Conservation (phyloP, 2,888 invertebrate species). For the Priocnemis perturbator region DNA sequence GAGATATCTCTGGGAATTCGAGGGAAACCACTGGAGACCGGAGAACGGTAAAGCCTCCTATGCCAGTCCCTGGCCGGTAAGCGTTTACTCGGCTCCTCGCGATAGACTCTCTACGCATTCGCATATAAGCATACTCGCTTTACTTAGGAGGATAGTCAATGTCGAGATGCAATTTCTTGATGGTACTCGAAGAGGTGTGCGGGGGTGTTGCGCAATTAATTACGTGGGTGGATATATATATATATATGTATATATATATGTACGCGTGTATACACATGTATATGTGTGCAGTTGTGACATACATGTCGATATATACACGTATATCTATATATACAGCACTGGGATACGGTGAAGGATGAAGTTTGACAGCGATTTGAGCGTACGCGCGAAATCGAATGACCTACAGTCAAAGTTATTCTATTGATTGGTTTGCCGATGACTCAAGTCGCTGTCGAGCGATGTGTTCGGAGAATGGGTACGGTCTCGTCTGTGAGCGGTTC, state of each 20-base stretch:
- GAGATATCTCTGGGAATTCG: neutral
- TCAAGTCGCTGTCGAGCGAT: conserved; percentile 52
- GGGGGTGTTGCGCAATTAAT: conserved; percentile 39
- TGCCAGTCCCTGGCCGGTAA: conserved; percentile 21
- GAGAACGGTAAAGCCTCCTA: conserved; percentile 27
- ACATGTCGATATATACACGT: conserved; percentile 32
- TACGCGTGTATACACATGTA: conserved; percentile 11
- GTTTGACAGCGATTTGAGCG: conserved; percentile 55
- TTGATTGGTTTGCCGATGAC: conserved; percentile 15
- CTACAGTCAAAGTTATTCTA: too few relatives aligned
- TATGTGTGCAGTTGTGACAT: conserved; percentile 42
- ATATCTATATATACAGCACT: too few relatives aligned
- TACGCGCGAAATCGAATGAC: too few relatives aligned
- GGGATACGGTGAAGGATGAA: conserved; percentile 40
- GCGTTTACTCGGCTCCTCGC: conserved; percentile 20
- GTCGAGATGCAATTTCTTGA: conserved; percentile 26
- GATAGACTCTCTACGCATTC: conserved; percentile 20
- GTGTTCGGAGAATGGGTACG: conserved; percentile 43
- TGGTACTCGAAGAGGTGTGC: conserved; percentile 44
- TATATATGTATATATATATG: conserved; percentile 13
- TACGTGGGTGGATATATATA: conserved; percentile 26
- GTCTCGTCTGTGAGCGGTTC: conserved; percentile 53
- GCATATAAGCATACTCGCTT: conserved; percentile 29
- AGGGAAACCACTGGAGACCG: conserved; percentile 35
- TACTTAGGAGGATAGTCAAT: conserved; percentile 27